Percentiles rank a stretch among this genome's conserved stretches.
Evolutionary conservation across 2,797 vertebrate genomes (phyloP).

Genomic region (Lutjanus argentimaculatus): DNA sequence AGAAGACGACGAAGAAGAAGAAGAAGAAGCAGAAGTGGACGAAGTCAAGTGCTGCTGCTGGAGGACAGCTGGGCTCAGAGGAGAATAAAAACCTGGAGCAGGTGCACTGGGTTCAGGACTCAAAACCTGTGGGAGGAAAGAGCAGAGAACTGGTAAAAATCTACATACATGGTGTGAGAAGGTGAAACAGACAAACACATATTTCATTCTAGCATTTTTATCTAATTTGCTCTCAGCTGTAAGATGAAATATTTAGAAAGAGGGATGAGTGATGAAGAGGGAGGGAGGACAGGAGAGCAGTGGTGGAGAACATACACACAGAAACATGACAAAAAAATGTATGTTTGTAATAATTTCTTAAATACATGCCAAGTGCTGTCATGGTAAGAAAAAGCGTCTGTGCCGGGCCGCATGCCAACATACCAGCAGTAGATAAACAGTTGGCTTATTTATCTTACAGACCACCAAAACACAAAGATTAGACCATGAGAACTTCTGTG

Average conservation of each 20-base stretch:
- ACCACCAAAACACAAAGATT: not conserved
- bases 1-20: not conserved
- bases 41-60: not conserved
- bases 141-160: slow-evolving; percentile 11
- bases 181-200: not conserved
- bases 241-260: slow-evolving; percentile 1
- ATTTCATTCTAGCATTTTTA: not conserved
- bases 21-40: not conserved
- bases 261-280: not conserved
- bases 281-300: not conserved
- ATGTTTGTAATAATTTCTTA: not conserved
- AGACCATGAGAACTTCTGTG: not conserved
- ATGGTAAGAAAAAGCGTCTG: slow-evolving; percentile 17
- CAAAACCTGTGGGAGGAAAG: slow-evolving; percentile 44
- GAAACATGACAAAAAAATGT: not conserved
- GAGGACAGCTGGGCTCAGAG: slow-evolving; percentile 2
- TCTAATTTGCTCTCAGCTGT: not conserved
- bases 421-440: not conserved
- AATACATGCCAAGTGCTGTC: not conserved
- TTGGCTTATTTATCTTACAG: not conserved
- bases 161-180: not conserved
- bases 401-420: slow-evolving; percentile 8
- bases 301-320: not conserved
- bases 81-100: not conserved
- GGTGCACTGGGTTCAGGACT: slow-evolving; percentile 15